Conservation (phyloP, 2,797 vertebrate species). For the Mormyrops boulengeri region DNA sequence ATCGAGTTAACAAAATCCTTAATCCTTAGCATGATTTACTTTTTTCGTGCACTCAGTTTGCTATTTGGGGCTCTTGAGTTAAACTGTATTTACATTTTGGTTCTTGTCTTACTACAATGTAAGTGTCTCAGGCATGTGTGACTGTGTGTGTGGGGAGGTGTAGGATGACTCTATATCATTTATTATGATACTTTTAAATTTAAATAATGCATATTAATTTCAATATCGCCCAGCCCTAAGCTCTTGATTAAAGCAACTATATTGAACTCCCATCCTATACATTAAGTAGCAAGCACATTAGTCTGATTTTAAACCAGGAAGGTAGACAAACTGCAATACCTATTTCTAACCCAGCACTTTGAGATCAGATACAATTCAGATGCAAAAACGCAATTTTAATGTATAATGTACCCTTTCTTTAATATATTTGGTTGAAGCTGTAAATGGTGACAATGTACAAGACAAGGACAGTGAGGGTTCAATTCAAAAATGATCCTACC, state of each 20-base stretch:
- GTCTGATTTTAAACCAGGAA: neutral
- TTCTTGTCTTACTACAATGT: neutral
- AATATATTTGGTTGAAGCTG: neutral
- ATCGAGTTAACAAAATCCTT: neutral
- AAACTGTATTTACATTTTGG: neutral
- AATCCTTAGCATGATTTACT: neutral
- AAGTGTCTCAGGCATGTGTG: neutral
- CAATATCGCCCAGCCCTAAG: neutral
- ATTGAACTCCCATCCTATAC: neutral
- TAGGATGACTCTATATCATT: neutral
- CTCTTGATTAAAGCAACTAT: neutral
- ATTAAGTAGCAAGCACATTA: neutral
- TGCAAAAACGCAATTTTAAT: neutral
- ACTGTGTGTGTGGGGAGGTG: neutral
- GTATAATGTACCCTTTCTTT: neutral
- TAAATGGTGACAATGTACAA: neutral
- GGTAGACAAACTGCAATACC: neutral
- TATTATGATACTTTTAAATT: neutral
- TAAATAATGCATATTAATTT: neutral
- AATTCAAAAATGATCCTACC: conserved; percentile 56
- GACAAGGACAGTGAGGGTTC: neutral
- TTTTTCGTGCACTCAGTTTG: neutral
- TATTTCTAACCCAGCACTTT: neutral
- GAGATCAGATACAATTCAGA: neutral
- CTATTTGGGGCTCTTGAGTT: neutral